A percentile compares a stretch with the other conserved stretches of the same genome.
phyloP scores from a whole-genome alignment of 2,797 vertebrate species.

The Tapera naevia region DNA sequence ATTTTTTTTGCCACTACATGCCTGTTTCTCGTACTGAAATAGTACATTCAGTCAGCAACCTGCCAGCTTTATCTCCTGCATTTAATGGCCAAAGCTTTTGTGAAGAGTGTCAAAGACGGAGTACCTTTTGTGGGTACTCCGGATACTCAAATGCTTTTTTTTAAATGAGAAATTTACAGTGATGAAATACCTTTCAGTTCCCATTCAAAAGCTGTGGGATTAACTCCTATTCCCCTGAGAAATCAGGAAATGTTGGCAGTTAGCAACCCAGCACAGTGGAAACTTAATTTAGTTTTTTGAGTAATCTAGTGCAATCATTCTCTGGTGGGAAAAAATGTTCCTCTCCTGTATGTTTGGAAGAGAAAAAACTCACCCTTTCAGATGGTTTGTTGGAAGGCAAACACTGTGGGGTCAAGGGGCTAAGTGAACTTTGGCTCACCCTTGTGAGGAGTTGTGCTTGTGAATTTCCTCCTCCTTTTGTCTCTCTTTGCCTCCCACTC shows the following conservation, averaged over 20 bases:
- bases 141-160: not conserved
- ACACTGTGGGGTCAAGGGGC: not conserved
- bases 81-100: not conserved
- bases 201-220: not conserved
- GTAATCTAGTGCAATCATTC: not conserved
- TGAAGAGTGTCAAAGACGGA: not conserved
- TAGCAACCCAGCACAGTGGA: not conserved
- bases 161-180: not conserved
- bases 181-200: not conserved
- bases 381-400: not conserved
- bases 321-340: not conserved
- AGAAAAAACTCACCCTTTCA: not conserved
- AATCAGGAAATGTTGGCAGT: not conserved
- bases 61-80: not conserved
- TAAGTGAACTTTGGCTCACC: not conserved
- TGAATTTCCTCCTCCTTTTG: not conserved
- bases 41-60: not conserved
- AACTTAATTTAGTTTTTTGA: not conserved
- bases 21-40: not conserved
- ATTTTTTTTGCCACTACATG: not conserved
- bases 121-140: not conserved
- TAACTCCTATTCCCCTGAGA: not conserved
- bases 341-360: not conserved
- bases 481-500: rapidly evolving
- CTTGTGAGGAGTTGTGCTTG: not conserved